phyloP scores from a whole-genome alignment of 2,797 vertebrate genomes.

The Prunella strophiata region DNA sequence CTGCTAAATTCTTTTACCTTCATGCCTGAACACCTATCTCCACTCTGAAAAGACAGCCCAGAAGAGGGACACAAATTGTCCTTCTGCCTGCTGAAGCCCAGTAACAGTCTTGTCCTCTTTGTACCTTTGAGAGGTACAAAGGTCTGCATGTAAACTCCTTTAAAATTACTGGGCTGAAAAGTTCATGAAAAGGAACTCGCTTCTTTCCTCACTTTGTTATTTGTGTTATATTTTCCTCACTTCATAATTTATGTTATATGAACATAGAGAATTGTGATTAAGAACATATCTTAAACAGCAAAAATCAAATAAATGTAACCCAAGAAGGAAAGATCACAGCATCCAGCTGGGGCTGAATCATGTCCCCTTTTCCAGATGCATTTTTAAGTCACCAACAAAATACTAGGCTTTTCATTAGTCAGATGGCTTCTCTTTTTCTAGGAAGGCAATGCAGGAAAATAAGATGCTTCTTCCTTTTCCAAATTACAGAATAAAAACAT shows the following conservation, averaged over 20 bases:
- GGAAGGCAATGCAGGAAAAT: background rate
- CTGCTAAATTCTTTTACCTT: background rate
- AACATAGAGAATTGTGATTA: background rate
- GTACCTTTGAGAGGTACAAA: background rate
- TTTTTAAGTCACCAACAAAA: background rate
- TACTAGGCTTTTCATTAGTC: background rate
- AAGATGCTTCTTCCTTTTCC: background rate
- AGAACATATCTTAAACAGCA: background rate
- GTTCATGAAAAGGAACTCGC: background rate
- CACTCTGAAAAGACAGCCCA: background rate
- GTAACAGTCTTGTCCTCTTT: background rate
- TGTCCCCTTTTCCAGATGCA: background rate
- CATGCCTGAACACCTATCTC: background rate
- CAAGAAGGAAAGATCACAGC: background rate
- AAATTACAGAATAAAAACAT: background rate
- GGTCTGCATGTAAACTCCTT: background rate
- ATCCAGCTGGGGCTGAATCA: background rate
- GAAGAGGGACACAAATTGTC: background rate
- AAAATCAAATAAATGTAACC: background rate
- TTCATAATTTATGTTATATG: background rate
- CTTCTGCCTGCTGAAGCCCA: background rate
- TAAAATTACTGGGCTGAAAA: background rate
- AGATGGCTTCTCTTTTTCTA: background rate
- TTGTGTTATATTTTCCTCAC: background rate
- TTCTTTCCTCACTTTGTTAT: background rate